phyloP scores from a whole-genome alignment of 1,140 invertebrate species.

The Grapholita molesta region DNA sequence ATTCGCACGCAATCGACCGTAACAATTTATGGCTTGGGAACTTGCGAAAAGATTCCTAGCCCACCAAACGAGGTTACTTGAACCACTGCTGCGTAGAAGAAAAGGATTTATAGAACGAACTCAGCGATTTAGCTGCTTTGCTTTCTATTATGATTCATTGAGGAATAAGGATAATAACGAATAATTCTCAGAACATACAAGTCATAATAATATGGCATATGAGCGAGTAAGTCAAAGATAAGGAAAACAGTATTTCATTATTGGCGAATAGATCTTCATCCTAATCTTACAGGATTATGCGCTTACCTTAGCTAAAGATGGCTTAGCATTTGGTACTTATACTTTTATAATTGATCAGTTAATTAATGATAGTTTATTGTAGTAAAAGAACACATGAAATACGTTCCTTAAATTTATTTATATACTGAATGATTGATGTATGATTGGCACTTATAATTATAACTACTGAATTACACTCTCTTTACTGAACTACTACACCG shows the following conservation, averaged over 20 bases:
- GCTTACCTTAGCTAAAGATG: conserved; percentile 1
- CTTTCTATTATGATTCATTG: conserved; percentile 14
- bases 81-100: conserved; percentile 23
- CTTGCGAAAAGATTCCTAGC: conserved; percentile 28
- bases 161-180: neutral
- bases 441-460: neutral
- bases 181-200: neutral
- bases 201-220: neutral
- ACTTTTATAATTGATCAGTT: conserved; percentile 16
- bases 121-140: neutral
- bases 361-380: neutral
- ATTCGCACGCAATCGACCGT: conserved; percentile 41
- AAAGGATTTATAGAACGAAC: conserved; percentile 22
- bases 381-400: no score
- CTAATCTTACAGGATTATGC: conserved; percentile 4
- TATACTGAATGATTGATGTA: no score
- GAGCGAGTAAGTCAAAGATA: neutral
- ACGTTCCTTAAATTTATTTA: no score
- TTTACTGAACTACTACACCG: no score
- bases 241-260: conserved; percentile 3
- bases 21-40: conserved; percentile 38
- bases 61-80: conserved; percentile 25
- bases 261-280: neutral
- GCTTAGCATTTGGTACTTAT: neutral
- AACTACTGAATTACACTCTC: no score